Percentiles rank a stretch among this genome's conserved stretches.
These are phyloP conservation scores for Lithophane socia DNA, from an alignment of 2,888 invertebrate genomes.

Conservation along the genomic window DNA sequence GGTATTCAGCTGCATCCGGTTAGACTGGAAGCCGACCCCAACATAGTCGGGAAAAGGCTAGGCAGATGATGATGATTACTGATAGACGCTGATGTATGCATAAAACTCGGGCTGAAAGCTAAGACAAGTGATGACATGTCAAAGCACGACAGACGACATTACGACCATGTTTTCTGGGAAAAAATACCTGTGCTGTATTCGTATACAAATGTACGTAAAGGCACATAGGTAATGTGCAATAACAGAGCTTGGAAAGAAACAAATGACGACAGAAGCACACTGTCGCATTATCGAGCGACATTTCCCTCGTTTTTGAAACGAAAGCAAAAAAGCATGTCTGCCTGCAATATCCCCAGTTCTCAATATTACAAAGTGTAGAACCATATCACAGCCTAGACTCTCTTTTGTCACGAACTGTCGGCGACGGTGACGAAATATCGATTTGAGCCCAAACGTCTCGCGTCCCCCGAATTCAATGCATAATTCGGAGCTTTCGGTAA, in stretches of 20 bases:
- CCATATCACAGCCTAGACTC: constrained; percentile 32
- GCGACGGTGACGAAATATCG: constrained; percentile 51
- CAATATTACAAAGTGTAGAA: constrained; percentile 38
- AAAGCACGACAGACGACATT: not conserved
- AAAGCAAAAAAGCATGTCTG: constrained; percentile 44
- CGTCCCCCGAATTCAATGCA: constrained; percentile 46
- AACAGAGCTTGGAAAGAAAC: not conserved
- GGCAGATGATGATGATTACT: too few relatives aligned
- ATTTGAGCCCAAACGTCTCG: constrained; percentile 37
- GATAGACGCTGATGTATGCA: too few relatives aligned
- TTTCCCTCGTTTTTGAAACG: constrained; percentile 21
- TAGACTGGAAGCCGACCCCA: too few relatives aligned
- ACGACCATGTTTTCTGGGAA: not conserved
- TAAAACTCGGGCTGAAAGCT: not conserved
- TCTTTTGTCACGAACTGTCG: constrained; percentile 36
- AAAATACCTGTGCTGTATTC: not conserved
- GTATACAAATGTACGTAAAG: not conserved
- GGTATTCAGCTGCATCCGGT: too few relatives aligned
- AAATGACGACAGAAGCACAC: constrained; percentile 17
- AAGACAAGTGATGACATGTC: not conserved
- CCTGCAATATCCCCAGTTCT: constrained; percentile 43
- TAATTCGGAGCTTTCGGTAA: constrained; percentile 51
- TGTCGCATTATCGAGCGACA: constrained; percentile 22
- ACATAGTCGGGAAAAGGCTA: too few relatives aligned
- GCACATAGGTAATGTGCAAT: not conserved